phyloP scores from a whole-genome alignment of 2,888 invertebrate genomes.

The Gordius sp. region DNA sequence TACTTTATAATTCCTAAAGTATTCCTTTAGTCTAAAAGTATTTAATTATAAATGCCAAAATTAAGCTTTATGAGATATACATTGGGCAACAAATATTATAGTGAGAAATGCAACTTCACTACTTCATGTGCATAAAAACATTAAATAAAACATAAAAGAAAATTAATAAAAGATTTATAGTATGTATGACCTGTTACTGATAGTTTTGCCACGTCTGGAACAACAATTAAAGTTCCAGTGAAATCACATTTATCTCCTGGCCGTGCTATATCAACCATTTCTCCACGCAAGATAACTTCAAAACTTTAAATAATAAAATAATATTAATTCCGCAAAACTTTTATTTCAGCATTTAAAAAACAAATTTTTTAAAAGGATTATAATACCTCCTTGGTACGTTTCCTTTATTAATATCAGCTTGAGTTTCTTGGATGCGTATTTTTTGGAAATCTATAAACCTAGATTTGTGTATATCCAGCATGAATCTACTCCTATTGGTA shows the following conservation, averaged over 20 bases:
- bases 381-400: conserved; percentile 65
- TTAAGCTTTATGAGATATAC: no score
- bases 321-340: no score
- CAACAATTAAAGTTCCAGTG: conserved; percentile 76
- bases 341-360: not conserved
- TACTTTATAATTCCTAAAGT: no score
- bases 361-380: not conserved
- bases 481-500: conserved; percentile 60
- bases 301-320: conserved; percentile 34
- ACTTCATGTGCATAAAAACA: no score
- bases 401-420: conserved; percentile 77
- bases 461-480: conserved; percentile 69
- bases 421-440: conserved; percentile 82
- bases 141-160: not conserved
- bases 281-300: conserved; percentile 72
- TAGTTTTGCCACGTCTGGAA: conserved; percentile 71
- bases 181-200: conserved; percentile 41
- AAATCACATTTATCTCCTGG: conserved; percentile 62
- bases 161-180: not conserved
- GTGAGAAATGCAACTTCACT: no score
- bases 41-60: no score
- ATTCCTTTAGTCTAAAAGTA: no score
- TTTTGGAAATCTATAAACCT: conserved; percentile 93
- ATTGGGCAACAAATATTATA: no score
- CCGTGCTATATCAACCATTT: conserved; percentile 81